A percentile compares a stretch with the other conserved stretches of the same genome.
phyloP scores from a whole-genome alignment of 2,797 vertebrate species.

The Sebastes trivittatus region DNA sequence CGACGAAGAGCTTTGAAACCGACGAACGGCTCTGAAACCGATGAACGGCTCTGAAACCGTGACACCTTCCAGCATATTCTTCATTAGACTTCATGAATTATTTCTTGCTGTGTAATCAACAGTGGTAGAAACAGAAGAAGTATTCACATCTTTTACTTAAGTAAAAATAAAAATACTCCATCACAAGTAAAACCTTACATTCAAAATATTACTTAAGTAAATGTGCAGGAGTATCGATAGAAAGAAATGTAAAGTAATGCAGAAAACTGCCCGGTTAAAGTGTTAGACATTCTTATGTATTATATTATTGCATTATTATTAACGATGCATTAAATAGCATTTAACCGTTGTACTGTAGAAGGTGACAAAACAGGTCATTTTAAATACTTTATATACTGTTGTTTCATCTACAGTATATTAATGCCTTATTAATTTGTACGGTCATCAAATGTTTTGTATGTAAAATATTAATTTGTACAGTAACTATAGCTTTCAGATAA shows the following conservation, averaged over 20 bases:
- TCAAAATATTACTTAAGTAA: background rate
- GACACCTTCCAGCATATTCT: background rate
- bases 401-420: background rate
- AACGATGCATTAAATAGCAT: background rate
- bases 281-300: background rate
- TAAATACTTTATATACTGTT: background rate
- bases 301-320: background rate
- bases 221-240: background rate
- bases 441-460: background rate
- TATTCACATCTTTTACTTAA: background rate
- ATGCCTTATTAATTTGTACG: background rate
- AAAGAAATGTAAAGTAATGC: no score
- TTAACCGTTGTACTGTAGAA: background rate
- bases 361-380: no score
- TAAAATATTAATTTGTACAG: background rate
- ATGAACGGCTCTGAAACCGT: no score
- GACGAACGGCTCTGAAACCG: no score
- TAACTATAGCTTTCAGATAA: background rate
- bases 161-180: background rate
- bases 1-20: no score
- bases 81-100: background rate
- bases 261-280: no score
- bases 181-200: background rate
- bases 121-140: background rate
- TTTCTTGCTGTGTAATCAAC: background rate